Conservation (phyloP, 2,888 invertebrate genomes). For the Melieria picta region DNA sequence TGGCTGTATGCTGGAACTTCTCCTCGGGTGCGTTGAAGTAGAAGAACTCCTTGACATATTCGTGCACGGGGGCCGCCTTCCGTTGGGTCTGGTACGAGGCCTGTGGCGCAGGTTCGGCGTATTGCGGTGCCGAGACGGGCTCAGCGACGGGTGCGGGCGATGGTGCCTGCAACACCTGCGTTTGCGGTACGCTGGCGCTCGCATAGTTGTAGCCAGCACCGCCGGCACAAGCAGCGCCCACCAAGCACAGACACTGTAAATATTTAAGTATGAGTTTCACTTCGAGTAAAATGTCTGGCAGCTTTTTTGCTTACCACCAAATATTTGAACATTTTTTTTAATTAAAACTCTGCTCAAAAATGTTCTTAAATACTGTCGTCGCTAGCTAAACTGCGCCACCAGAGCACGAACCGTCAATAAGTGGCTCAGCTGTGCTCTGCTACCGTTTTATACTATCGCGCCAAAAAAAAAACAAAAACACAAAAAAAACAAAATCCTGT, state of each 20-base stretch:
- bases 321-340: conserved; percentile 15
- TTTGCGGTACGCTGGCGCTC: conserved; percentile 2
- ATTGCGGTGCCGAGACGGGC: neutral
- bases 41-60: conserved; percentile 43
- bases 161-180: neutral
- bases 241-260: conserved; percentile 45
- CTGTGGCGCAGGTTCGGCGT: conserved; percentile 1
- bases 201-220: conserved; percentile 27
- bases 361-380: too few species aligned
- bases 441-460: too few species aligned
- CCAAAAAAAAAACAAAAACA: too few species aligned
- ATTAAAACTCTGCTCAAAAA: too few species aligned
- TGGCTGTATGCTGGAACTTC: conserved; percentile 25
- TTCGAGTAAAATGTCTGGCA: neutral
- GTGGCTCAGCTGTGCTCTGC: too few species aligned
- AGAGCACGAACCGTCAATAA: too few species aligned
- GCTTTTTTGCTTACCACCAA: conserved; percentile 7
- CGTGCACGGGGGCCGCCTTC: neutral
- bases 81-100: neutral
- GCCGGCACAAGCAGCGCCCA: conserved; percentile 43
- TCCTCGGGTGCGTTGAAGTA: conserved; percentile 49
- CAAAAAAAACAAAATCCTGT: neutral
- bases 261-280: too few species aligned
- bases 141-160: neutral
- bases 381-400: too few species aligned